Conservation (phyloP, 1,140 invertebrate species). For the Asobara japonica region DNA sequence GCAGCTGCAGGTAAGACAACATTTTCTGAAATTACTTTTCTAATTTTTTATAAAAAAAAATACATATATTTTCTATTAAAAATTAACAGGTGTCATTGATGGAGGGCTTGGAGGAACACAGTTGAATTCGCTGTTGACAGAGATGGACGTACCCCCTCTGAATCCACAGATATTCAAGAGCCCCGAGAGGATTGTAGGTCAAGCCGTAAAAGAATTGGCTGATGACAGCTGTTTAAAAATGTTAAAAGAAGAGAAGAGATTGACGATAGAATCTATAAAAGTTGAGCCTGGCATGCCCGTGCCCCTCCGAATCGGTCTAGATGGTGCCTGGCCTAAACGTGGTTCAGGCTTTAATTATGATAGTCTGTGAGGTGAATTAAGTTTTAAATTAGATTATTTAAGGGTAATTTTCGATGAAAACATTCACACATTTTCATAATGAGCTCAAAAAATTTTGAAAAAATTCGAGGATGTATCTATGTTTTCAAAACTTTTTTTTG, state of each 20-base stretch:
- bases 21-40: neutral
- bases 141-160: neutral
- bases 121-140: neutral
- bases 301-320: neutral
- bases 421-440: no score
- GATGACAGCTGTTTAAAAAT: neutral
- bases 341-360: neutral
- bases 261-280: neutral
- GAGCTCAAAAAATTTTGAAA: no score
- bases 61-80: neutral
- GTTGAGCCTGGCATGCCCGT: neutral
- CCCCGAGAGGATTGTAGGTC: neutral
- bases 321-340: constrained; percentile 7
- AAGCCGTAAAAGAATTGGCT: neutral
- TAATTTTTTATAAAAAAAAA: neutral
- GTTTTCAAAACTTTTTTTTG: no score
- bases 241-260: neutral
- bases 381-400: neutral
- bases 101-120: neutral
- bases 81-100: neutral
- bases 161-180: neutral
- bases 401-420: no score
- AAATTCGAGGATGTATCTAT: no score
- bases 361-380: neutral
- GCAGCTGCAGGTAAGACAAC: neutral